phyloP scores from a whole-genome alignment of 2,888 invertebrate genomes.

The Apotomis turbidana region DNA sequence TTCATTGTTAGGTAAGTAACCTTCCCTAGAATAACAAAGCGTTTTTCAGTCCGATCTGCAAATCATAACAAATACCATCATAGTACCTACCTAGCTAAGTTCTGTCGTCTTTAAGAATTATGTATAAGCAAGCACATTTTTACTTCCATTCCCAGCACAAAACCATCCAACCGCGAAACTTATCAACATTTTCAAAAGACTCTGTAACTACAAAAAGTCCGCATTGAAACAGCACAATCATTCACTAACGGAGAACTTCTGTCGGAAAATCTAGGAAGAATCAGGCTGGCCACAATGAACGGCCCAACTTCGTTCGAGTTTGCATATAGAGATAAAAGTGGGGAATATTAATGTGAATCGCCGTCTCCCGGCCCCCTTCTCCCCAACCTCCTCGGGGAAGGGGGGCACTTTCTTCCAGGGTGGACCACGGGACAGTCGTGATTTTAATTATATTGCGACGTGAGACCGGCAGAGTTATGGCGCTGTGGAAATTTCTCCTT shows the following conservation, averaged over 20 bases:
- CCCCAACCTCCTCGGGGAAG: conserved; percentile 48
- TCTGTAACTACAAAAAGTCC: conserved; percentile 47
- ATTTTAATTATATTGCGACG: conserved; percentile 83
- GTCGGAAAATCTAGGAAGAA: conserved; percentile 61
- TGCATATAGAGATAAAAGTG: conserved; percentile 85
- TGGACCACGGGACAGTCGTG: conserved; percentile 81
- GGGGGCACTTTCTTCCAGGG: conserved; percentile 73
- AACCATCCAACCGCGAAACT: conserved; percentile 61
- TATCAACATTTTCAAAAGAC: conserved; percentile 43
- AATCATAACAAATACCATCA: neutral
- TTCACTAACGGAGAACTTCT: conserved; percentile 69
- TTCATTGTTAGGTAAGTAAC: conserved; percentile 19
- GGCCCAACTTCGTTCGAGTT: conserved; percentile 80
- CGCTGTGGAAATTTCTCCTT: conserved; percentile 61
- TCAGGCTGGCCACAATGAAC: conserved; percentile 80
- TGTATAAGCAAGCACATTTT: conserved; percentile 11
- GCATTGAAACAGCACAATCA: conserved; percentile 82
- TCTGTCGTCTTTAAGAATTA: conserved; percentile 18
- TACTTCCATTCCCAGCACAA: conserved; percentile 58
- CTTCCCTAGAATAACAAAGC: neutral
- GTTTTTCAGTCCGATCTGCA: neutral
- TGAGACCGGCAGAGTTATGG: conserved; percentile 74
- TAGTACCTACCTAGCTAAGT: neutral
- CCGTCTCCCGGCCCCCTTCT: conserved; percentile 57
- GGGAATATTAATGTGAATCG: conserved; percentile 83